Base-by-base conservation (phyloP, 2,888 invertebrate genomes). In the Phortica okadai region DNA sequence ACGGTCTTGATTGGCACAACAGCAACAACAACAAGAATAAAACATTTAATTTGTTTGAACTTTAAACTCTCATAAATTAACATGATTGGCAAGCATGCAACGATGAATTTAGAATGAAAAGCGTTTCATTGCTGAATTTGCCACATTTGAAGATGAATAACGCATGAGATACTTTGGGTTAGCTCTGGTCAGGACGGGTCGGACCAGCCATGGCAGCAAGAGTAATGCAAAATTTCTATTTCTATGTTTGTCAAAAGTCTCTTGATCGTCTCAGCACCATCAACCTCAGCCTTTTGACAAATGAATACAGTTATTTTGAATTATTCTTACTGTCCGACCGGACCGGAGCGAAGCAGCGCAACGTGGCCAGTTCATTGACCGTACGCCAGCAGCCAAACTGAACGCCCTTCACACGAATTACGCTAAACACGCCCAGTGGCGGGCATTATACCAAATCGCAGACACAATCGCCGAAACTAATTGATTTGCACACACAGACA, bases 381-480 rank as follows among this genome's bases (percentile, higher is more conserved):
- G 41, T 6, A 11, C 54, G 41, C n/a, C 69, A 14, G 14, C 70
- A 72, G 25, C 8, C 21, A 45, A 72, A 72, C 70, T 54, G 56
- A 72, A 72, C 70, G 70, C 70, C 70, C 70, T 72, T 72, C 70
- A 72, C 70, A 72, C 33, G 44, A 72, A 72, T 72, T 70, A 25
- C 70, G 11, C 3, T 1, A 54, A 72, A 54, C 70, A 54, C 70
- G 70, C 70, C 70, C 70, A 72, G 70, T 72, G 70, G 70, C 70
- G 25, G 21, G 70, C 70, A 72, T 72, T 72, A 72, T 56, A 16
- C 45, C 11, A 72, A 72, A 72, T 72, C 70, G 69, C 41, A 72
- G 70, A 72, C 70, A 72, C 70, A 72, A 72, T 72, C 70, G 33
- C 54, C 70, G 70, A 72, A 72, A 72, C 70, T 72, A 72, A 72